These are phyloP conservation scores for Zaprionus ghesquierei DNA, from an alignment of 1,140 invertebrate species.

Conservation along the genomic window DNA sequence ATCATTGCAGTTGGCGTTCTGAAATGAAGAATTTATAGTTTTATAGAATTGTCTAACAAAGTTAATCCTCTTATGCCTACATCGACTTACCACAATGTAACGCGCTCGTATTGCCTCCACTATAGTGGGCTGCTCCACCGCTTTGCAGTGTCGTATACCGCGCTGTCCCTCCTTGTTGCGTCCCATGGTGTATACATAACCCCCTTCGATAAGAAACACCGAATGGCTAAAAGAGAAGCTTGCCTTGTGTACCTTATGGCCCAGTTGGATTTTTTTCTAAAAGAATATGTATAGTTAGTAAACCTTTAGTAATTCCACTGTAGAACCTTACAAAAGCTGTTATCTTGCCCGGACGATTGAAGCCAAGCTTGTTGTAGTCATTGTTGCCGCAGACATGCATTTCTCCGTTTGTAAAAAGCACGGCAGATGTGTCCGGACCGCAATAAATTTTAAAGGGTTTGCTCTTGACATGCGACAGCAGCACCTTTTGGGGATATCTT, in stretches of 20 bases:
- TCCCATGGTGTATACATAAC: conserved; percentile 87
- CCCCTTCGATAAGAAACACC: conserved; percentile 86
- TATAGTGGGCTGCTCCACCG: conserved; percentile 82
- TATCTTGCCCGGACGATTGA: conserved; percentile 81
- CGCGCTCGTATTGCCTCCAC: conserved; percentile 85
- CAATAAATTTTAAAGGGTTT: conserved; percentile 85
- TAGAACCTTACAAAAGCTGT: conserved; percentile 63
- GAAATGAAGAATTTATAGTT: too few relatives aligned
- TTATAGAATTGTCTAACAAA: too few relatives aligned
- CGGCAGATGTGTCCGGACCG: conserved; percentile 86
- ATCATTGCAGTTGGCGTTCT: conserved; percentile 85
- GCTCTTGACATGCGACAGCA: conserved; percentile 83
- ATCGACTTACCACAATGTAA: conserved; percentile 83
- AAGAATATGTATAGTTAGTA: background rate
- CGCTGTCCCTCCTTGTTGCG: conserved; percentile 85
- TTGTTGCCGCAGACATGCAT: conserved; percentile 88
- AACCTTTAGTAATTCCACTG: background rate
- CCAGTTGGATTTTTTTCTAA: conserved; percentile 68
- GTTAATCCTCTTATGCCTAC: background rate
- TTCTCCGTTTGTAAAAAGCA: conserved; percentile 87
- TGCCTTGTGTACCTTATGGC: conserved; percentile 83
- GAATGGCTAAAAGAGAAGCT: conserved; percentile 85
- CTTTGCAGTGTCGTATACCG: conserved; percentile 82
- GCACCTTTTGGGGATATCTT: conserved; percentile 69
- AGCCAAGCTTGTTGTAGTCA: conserved; percentile 87